Base-by-base conservation (phyloP, 2,888 invertebrate species). In the Charanyca ferruginea region DNA sequence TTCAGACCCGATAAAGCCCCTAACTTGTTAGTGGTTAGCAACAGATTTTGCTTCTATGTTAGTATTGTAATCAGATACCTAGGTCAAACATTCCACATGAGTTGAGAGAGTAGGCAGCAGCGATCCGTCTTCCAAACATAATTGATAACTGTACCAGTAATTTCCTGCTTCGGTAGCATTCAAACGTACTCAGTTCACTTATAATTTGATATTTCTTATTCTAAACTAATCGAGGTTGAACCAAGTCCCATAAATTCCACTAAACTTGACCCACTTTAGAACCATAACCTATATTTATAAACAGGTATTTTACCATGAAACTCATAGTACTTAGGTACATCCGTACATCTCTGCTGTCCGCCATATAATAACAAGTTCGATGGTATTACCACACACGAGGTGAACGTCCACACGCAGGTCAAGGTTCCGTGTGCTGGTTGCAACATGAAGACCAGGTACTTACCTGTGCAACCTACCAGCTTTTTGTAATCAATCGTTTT, bases 381-480 rank as follows among this genome's bases (percentile, higher is more conserved):
- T 61, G 45, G 45, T 61, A 18, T 73, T 77, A 25, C 73, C 35
- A 63, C 73, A 77, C 28, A 16, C 3, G 45, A 77, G 73, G 73
- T 73, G 73, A 73, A 73, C 38, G 73, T 38, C 73, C 79, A 73
- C 23, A 20, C 35, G 32, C 59, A 22, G 73, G 58, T 73, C 78
- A 73, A 73, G 73, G 73, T 78, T n/a, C 65, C 48, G 2, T 3
- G 11, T 1, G 25, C n/a, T 13, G 22, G 44, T 72, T 63, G 38
- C 72, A 44, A 53, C 52, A 73, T 49, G 1, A 16, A 22, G 44
- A 44, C 18, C 2, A 16, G 38, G 16, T 18, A 57, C 42, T 44
- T 57, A 57, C 61, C 44, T 77, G 52, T 52, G 72, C 72, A 62
- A 77, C 78, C 45, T 18, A 72, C 54, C 44, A 5, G 13, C 11